phyloP scores from a whole-genome alignment of 2,797 vertebrate species.

The Merluccius polli region DNA sequence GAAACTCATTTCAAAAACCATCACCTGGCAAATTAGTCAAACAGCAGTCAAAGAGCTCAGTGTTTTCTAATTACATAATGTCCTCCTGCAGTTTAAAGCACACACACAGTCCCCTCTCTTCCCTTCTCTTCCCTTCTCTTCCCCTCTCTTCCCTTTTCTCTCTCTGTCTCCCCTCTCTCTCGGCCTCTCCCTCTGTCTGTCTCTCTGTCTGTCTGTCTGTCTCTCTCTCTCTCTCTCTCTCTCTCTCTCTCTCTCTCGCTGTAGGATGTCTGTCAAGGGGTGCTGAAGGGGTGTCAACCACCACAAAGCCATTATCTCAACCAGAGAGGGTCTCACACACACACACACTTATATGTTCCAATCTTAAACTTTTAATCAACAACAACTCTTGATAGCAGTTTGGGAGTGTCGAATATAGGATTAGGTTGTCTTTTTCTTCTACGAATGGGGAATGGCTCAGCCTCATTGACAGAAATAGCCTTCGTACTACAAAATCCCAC shows the following conservation, averaged over 20 bases:
- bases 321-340: too few relatives aligned
- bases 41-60: background rate
- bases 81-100: background rate
- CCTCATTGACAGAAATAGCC: too few relatives aligned
- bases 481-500: too few relatives aligned
- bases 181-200: background rate
- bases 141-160: background rate
- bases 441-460: too few relatives aligned
- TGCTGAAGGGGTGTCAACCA: conserved; percentile 15
- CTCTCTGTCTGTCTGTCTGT: background rate
- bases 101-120: background rate
- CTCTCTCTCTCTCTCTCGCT: background rate
- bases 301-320: conserved; percentile 29
- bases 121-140: background rate
- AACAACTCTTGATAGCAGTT: too few relatives aligned
- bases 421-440: too few relatives aligned
- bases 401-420: background rate
- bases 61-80: background rate
- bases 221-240: background rate
- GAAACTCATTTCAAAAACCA: conserved; percentile 6
- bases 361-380: too few relatives aligned
- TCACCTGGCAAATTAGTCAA: background rate
- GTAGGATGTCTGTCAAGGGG: background rate
- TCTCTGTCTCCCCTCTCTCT: background rate
- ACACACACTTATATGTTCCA: too few relatives aligned